phyloP scores from a whole-genome alignment of 2,888 invertebrate genomes.

The Platycnemis pennipes region DNA sequence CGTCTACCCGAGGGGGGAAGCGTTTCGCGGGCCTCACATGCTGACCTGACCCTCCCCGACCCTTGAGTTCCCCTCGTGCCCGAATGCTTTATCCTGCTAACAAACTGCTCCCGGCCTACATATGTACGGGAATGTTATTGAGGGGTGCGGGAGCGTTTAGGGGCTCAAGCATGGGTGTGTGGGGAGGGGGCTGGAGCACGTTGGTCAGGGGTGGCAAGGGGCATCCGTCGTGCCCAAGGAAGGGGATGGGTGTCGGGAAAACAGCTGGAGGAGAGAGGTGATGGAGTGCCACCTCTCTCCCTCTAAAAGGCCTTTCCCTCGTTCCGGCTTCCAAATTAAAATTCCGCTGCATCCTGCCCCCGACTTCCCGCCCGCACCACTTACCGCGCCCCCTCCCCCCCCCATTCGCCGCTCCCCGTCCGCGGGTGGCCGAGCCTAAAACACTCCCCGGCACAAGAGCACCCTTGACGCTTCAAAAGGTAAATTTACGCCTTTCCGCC shows the following conservation, averaged over 20 bases:
- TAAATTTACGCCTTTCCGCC: slow-evolving; percentile 57
- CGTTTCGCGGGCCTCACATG: background rate
- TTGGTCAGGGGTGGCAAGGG: background rate
- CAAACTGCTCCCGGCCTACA: background rate
- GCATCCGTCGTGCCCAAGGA: background rate
- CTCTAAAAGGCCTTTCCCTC: slow-evolving; percentile 26
- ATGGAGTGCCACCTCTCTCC: slow-evolving; percentile 53
- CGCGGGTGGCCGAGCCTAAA: slow-evolving; percentile 31
- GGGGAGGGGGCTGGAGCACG: background rate
- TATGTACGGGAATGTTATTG: slow-evolving; percentile 4
- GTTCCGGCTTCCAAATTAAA: slow-evolving; percentile 52
- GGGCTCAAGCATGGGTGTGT: too few relatives aligned
- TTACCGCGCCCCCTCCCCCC: background rate
- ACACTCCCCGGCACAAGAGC: background rate
- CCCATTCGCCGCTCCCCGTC: background rate
- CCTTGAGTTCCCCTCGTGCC: background rate
- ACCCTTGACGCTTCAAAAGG: slow-evolving; percentile 46
- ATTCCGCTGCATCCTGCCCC: slow-evolving; percentile 34
- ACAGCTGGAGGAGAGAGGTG: slow-evolving; percentile 51
- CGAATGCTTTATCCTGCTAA: slow-evolving; percentile 51
- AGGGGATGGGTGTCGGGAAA: background rate
- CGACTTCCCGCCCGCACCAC: background rate
- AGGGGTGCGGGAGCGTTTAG: too few relatives aligned
- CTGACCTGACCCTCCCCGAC: background rate
- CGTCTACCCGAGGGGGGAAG: background rate